Evolutionary conservation across 2,888 invertebrate genomes (phyloP), one percentile per base, ranked within the genome.

Genomic region (Drymonia ruficornis): DNA sequence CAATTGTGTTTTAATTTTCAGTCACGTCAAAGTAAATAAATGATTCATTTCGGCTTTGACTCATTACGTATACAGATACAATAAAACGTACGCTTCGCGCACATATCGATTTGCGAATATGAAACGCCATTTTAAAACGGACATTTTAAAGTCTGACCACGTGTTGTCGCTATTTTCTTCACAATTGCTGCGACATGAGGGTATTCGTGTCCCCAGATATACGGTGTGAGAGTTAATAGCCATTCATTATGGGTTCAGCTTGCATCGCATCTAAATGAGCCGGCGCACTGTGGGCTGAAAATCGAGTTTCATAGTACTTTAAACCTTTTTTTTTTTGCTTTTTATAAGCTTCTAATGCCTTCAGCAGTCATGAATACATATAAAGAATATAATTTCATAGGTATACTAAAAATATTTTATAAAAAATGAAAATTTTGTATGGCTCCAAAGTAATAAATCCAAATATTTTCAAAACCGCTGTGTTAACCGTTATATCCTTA

Each of bases 211-310:
- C 72, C 61, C 61, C 55, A 55, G 68, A 75, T 81, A 81, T 79
- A 80, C 72, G 64, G 52, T 63, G 68, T 66, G 72, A 62, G 72
- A 70, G 70, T 76, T 84, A 82, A 84, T 83, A 75, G 76, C 61
- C 56, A 67, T 63, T 73, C 69, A 81, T 81, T 81, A 81, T 61
- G 55, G 72, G 62, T 69, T 70, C 67, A 65, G 69, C 76, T 76
- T 69, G 70, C 74, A 69, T 72, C 58, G 80, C 80, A 82, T 83
- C 72, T 70, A 77, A 81, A 82, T 81, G 75, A 80, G 73, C 61
- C 47, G 69, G 57, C 66, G 56, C 69, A 61, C 52, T 49, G 55
- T 49, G 55, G 59, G 71, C 62, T n/a, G n/a, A n/a, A n/a, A n/a
- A n/a, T n/a, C n/a, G n/a, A n/a, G n/a, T n/a, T n/a, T n/a, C n/a